Evolutionary conservation across 2,113 vertebrate genomes (phyloP).

Genomic region (Calidris pugnax): DNA sequence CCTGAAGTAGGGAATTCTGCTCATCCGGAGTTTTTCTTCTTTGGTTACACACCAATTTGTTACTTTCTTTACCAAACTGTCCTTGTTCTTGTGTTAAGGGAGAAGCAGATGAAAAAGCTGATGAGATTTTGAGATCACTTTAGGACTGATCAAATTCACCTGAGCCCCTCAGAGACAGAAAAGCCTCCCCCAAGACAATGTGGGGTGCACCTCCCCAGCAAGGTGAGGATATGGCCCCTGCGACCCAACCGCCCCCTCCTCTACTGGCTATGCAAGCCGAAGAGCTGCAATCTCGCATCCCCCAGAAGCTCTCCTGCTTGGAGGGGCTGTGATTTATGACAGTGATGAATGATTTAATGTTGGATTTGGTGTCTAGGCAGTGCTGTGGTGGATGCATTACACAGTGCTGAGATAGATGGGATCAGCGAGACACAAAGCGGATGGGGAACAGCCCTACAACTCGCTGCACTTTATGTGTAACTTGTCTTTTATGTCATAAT

Average conservation of each 20-base stretch:
- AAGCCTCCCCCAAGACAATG: not conserved
- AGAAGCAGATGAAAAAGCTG: not conserved
- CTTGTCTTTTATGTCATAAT: not conserved
- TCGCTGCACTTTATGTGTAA: not conserved
- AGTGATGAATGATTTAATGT: not conserved
- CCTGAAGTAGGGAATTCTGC: not conserved
- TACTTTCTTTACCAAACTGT: not conserved
- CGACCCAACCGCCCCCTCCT: not conserved
- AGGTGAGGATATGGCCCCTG: not conserved
- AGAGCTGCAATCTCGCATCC: not conserved
- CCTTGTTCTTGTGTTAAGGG: not conserved
- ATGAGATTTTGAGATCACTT: not conserved
- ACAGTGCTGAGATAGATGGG: not conserved
- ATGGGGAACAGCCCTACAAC: not conserved
- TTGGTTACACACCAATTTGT: not conserved
- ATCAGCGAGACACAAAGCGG: not conserved
- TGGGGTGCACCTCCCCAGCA: not conserved
- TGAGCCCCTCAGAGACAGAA: not conserved
- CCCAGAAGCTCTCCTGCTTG: not conserved
- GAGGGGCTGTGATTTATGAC: not conserved
- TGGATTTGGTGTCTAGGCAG: not conserved
- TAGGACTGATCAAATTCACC: not conserved
- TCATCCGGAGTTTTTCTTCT: not conserved
- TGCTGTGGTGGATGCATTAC: not conserved
- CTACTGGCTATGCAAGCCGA: fast-evolving